phyloP scores from a whole-genome alignment of 1,140 invertebrate species.

The Sycophila sp. region DNA sequence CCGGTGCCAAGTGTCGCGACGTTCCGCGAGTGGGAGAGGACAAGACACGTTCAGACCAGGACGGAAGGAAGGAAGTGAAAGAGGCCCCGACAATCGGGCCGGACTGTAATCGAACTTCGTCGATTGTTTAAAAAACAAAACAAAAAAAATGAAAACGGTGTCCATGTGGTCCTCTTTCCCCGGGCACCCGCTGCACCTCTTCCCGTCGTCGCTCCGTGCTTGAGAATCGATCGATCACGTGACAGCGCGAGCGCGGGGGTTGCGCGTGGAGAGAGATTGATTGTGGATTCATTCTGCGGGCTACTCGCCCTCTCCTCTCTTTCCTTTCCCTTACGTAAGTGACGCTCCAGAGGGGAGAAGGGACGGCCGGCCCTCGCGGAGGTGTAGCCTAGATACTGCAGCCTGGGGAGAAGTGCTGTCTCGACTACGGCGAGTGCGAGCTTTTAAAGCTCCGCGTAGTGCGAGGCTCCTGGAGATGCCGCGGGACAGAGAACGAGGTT shows the following conservation, averaged over 20 bases:
- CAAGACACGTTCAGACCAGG: too few relatives aligned
- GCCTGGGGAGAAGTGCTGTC: too few relatives aligned
- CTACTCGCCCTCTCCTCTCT: background rate
- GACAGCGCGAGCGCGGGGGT: conserved; percentile 18
- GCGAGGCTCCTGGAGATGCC: conserved; percentile 15
- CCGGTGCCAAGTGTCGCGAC: conserved; percentile 6
- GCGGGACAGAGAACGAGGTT: conserved; percentile 33
- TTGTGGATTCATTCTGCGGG: conserved; percentile 12
- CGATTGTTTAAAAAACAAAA: too few relatives aligned
- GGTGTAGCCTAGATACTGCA: too few relatives aligned
- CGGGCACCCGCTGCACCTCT: background rate
- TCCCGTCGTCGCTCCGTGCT: background rate
- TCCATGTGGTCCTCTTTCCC: background rate
- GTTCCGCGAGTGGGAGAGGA: too few relatives aligned
- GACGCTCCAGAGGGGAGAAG: too few relatives aligned
- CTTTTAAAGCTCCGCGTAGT: too few relatives aligned
- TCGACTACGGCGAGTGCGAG: too few relatives aligned
- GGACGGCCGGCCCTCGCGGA: too few relatives aligned
- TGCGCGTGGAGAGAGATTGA: conserved; percentile 21
- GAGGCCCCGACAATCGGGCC: too few relatives aligned
- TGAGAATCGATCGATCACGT: conserved; percentile 32
- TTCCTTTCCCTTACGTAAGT: too few relatives aligned
- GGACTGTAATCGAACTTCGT: too few relatives aligned
- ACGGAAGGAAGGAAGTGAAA: background rate
- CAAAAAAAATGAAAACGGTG: conserved; percentile 1